A percentile compares a stretch with the other conserved stretches of the same genome.
phyloP scores from a whole-genome alignment of 64 coral and sea anemone genomes.

The Stichodactyla helianthus region DNA sequence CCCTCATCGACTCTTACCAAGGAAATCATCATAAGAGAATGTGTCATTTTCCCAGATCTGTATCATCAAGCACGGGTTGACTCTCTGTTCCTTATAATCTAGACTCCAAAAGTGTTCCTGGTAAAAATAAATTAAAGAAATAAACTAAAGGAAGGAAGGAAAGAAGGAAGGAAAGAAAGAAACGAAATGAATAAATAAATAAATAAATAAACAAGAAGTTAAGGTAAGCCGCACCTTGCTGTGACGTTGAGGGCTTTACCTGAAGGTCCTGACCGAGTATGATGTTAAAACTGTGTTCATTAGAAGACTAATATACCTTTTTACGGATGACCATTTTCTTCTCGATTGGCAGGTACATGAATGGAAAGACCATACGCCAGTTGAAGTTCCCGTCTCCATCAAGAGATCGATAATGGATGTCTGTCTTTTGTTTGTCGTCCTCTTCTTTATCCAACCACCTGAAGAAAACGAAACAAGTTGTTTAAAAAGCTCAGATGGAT shows the following conservation, averaged over 20 bases:
- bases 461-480: background rate
- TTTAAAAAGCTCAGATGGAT: background rate
- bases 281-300: background rate
- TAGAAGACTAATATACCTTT: slow-evolving; percentile 7
- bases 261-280: no score
- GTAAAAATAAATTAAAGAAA: background rate
- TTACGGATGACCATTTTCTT: slow-evolving; percentile 42
- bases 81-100: slow-evolving; percentile 47
- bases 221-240: no score
- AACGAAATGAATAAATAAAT: no score
- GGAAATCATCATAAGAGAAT: slow-evolving; percentile 58
- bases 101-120: slow-evolving; percentile 80
- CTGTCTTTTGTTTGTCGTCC: slow-evolving; percentile 84
- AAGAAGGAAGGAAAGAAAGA: no score
- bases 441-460: slow-evolving; percentile 70
- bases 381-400: slow-evolving; percentile 52
- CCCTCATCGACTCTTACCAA: slow-evolving; percentile 28
- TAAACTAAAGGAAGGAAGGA: background rate
- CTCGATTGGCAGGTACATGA: slow-evolving; percentile 37
- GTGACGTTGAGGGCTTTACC: no score
- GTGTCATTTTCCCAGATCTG: slow-evolving; percentile 80
- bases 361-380: slow-evolving; percentile 47
- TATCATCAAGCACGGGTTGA: slow-evolving; percentile 39
- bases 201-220: no score
- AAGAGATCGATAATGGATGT: slow-evolving; percentile 71